Evolutionary conservation across 2,113 vertebrate species (phyloP).

Genomic region (Stegostoma tigrinum): DNA sequence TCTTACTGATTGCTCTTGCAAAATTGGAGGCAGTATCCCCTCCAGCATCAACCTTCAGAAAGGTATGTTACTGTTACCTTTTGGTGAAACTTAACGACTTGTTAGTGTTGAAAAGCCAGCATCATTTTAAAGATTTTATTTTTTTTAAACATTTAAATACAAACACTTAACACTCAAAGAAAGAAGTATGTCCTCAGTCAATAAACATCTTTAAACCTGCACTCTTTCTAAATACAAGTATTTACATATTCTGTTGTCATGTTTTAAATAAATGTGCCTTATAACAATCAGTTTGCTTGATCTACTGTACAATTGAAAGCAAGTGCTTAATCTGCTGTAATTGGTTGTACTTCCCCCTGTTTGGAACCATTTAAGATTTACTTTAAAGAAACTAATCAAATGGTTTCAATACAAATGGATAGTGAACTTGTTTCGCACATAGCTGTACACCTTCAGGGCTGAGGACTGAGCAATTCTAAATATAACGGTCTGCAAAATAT

Average conservation of each 20-base stretch:
- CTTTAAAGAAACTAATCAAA: neutral
- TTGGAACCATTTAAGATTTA: neutral
- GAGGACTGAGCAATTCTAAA: neutral
- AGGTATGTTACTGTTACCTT: neutral
- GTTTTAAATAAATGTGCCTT: neutral
- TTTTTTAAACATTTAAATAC: constrained; percentile 23
- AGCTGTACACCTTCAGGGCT: neutral
- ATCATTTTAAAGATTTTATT: neutral
- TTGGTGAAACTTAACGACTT: neutral
- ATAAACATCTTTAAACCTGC: constrained; percentile 32
- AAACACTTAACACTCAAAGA: constrained; percentile 30
- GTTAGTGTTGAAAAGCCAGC: constrained; percentile 21
- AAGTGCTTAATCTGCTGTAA: neutral
- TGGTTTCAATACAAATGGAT: neutral
- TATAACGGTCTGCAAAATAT: neutral
- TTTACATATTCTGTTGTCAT: constrained; percentile 3
- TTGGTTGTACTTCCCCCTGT: neutral
- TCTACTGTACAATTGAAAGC: neutral
- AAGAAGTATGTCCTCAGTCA: constrained; percentile 24
- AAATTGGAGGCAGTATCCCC: neutral
- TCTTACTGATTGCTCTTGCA: neutral
- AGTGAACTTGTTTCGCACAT: neutral
- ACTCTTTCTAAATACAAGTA: constrained; percentile 36
- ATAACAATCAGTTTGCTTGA: neutral
- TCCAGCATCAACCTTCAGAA: neutral